phyloP scores from a whole-genome alignment of 2,113 vertebrate species.

The Microcebus lehilahytsara region DNA sequence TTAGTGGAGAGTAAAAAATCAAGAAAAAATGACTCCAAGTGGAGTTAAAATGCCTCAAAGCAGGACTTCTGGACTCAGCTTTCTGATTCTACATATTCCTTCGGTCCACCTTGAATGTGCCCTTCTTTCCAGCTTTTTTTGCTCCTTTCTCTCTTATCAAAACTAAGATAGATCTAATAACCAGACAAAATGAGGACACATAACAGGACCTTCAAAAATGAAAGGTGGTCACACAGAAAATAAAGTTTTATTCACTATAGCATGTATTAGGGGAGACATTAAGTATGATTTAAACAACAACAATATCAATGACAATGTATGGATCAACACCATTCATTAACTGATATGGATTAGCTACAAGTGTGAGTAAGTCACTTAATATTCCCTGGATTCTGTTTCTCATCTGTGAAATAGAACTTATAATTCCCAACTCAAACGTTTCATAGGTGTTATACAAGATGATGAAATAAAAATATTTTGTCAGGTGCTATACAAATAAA shows the following conservation, averaged over 20 bases:
- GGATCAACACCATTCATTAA: background rate
- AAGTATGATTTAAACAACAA: background rate
- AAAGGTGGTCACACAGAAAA: background rate
- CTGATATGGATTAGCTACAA: background rate
- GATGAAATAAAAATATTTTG: constrained; percentile 33
- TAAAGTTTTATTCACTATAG: background rate
- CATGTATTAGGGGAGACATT: background rate
- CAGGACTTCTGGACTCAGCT: background rate
- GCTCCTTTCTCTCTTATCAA: background rate
- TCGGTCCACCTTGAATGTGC: background rate
- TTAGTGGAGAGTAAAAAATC: background rate
- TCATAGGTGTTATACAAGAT: background rate
- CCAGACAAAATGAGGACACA: background rate
- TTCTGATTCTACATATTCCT: background rate
- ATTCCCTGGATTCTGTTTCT: background rate
- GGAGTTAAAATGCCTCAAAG: background rate
- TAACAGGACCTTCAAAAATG: background rate
- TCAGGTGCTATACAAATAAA: background rate
- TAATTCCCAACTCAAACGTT: background rate
- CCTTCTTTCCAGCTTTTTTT: background rate
- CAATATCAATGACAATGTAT: background rate
- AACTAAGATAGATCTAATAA: background rate
- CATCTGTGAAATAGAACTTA: background rate
- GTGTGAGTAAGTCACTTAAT: background rate
- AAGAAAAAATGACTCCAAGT: background rate